A percentile compares a stretch with the other conserved stretches of the same genome.
These are phyloP conservation scores for Ormyrus rosae DNA, from an alignment of 2,888 invertebrate species.

Conservation along the genomic window DNA sequence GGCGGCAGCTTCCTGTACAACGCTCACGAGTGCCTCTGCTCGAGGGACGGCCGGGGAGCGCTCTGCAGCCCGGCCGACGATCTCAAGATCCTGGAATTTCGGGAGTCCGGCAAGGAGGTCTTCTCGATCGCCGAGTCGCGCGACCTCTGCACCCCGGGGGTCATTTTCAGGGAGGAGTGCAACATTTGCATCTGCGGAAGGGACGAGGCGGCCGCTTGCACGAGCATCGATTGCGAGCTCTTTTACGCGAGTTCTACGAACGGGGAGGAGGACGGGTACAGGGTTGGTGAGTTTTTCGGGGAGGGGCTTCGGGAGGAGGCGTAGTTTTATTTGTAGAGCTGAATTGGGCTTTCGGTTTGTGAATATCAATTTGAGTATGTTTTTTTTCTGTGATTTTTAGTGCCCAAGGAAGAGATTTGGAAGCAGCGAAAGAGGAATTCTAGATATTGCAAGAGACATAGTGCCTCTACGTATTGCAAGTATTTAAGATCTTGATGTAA, in stretches of 20 bases:
- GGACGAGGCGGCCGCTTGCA: constrained; percentile 23
- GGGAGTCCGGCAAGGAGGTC: background rate
- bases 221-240: constrained; percentile 28
- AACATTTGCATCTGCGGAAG: constrained; percentile 41
- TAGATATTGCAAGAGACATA: constrained; percentile 22
- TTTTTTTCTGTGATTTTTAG: background rate
- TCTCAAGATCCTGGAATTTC: constrained; percentile 4
- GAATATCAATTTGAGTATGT: no score
- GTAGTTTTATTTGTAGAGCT: background rate
- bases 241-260: background rate
- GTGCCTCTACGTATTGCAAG: constrained; percentile 34
- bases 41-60: constrained; percentile 21
- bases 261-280: no score
- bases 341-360: no score
- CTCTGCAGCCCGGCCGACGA: constrained; percentile 15
- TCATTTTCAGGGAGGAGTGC: constrained; percentile 39
- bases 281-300: background rate
- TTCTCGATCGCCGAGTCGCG: constrained; percentile 25
- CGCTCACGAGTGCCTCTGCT: constrained; percentile 41
- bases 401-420: constrained; percentile 17
- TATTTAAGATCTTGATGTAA: background rate
- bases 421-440: background rate
- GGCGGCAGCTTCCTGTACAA: constrained; percentile 24
- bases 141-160: constrained; percentile 36
- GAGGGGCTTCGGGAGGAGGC: background rate